Base-by-base conservation (phyloP, 1,140 invertebrate species). In the Drosophila erecta region DNA sequence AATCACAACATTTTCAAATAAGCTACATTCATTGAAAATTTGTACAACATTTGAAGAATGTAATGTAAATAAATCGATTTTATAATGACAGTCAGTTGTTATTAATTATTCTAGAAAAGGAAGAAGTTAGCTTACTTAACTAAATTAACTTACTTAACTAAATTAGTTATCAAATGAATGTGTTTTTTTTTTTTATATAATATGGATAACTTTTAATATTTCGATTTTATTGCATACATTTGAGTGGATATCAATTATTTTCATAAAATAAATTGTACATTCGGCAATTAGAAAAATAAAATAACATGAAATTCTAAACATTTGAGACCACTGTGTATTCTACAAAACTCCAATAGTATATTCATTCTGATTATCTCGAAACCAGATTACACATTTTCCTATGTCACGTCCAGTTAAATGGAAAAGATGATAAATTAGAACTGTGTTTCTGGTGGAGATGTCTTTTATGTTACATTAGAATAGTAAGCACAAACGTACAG, bases 21-120 rank as follows among this genome's bases (percentile, higher is more conserved):
- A 43, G 40, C 38, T 43, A 53, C 58, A 53, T 61, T 35, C 64
- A 51, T 64, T 51, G 37, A 64, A 43, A n/a, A 67, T 65, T 24
- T 67, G 59, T 70, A 47, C 44, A 47, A 70, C 49, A 70, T 57
- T 69, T 70, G 2, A 69, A 35, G 17, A 47, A 67, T 69, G 49
- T 55, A 38, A 38, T 70, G 66, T 70, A 69, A 70, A 70, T 69
- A 70, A 56, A 69, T 14, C 20, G 7, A 33, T 12, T 20, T 38
- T 35, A 47, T 24, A 56, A 47, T 35, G 43, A 11, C 6, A 30
- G 1, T 14, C 0, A 20, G 22, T 20, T 14, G 22, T 55, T 38
- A 43, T 33, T 17, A 56, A 38, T 67, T 30, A 35, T 24, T n/a
- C 10, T 37, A 24, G 2, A 15, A 56, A 53, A n/a, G 3, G 44